Conservation (phyloP, 2,797 vertebrate genomes). For the Melanotaenia parkinsoni region DNA sequence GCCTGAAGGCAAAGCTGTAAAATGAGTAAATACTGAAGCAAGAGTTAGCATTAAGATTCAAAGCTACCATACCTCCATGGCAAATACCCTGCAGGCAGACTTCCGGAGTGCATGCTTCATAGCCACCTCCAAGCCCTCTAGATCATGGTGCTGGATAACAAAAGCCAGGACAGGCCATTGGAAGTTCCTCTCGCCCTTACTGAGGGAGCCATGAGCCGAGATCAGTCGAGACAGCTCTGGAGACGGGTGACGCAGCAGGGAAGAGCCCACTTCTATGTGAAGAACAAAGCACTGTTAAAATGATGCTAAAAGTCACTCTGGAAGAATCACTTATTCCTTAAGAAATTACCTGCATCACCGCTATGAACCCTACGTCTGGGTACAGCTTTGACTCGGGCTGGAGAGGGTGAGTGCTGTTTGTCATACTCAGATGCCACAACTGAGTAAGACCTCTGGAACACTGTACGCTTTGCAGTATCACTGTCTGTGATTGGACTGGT, state of each 20-base stretch:
- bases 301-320: neutral
- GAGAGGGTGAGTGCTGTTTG: constrained; percentile 95
- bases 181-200: constrained; percentile 98
- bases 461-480: constrained; percentile 95
- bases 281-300: constrained; percentile 9
- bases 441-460: constrained; percentile 98
- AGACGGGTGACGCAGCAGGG: constrained; percentile 95
- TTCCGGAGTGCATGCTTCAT: constrained; percentile 98
- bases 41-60: neutral
- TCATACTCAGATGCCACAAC: constrained; percentile 99
- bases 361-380: constrained; percentile 97
- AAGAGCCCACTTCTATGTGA: constrained; percentile 94
- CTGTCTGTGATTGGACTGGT: constrained; percentile 98
- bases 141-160: constrained; percentile 98
- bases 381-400: constrained; percentile 96
- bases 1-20: neutral
- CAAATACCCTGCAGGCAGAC: constrained; percentile 98
- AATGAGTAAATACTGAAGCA: constrained; percentile 22
- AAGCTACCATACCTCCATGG: constrained; percentile 91
- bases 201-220: constrained; percentile 97
- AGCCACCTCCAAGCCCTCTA: constrained; percentile 97
- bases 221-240: constrained; percentile 98
- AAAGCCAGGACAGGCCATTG: constrained; percentile 99
- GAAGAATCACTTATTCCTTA: neutral
- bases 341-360: constrained; percentile 91